Evolutionary conservation across 2,888 invertebrate species (phyloP).

Genomic region (Acanthococcus lagerstroemiae): DNA sequence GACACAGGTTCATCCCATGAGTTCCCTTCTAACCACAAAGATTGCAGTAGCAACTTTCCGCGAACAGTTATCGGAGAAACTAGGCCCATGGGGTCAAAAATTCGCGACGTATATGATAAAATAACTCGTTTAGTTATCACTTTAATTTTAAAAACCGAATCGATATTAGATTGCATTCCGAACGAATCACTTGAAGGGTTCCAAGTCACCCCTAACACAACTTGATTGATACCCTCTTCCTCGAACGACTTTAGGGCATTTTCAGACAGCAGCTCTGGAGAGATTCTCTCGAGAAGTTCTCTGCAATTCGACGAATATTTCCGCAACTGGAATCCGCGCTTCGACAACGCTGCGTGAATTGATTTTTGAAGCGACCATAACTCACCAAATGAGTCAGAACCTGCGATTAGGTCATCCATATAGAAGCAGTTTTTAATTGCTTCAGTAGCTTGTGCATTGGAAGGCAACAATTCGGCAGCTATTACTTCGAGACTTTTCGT

Average conservation of each 20-base stretch:
- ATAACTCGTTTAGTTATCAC: conserved; percentile 5
- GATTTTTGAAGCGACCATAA: not conserved
- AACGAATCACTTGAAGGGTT: not conserved
- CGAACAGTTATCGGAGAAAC: not conserved
- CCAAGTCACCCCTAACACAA: not conserved
- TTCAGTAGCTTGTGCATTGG: not conserved
- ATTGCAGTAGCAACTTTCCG: conserved; percentile 1
- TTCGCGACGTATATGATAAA: no score
- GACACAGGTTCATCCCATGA: not conserved
- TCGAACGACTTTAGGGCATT: not conserved
- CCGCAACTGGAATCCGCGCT: not conserved
- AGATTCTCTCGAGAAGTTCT: not conserved
- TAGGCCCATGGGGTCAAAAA: not conserved
- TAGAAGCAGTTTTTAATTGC: not conserved
- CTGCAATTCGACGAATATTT: conserved; percentile 2
- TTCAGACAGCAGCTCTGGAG: not conserved
- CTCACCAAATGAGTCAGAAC: not conserved
- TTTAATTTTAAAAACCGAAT: not conserved
- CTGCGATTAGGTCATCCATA: not conserved
- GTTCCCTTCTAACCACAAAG: no score
- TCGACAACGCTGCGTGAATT: not conserved
- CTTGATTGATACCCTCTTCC: not conserved
- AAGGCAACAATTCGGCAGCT: not conserved
- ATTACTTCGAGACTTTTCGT: not conserved
- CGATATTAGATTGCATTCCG: not conserved